These are phyloP conservation scores for Penaeus japonicus DNA, from an alignment of 1,140 invertebrate species.

Conservation along the genomic window DNA sequence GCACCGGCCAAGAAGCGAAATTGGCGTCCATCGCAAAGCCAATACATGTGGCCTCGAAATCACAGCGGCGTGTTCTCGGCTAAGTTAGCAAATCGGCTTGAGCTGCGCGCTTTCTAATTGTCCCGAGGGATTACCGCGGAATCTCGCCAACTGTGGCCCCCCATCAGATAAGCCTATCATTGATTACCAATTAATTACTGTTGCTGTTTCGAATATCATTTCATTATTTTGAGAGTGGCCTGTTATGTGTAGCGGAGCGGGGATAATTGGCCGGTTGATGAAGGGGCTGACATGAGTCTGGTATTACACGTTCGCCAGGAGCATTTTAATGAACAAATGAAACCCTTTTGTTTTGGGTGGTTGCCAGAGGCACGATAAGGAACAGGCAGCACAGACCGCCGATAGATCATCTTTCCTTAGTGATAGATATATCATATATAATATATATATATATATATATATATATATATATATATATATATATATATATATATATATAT, in stretches of 20 bases:
- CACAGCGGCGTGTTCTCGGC: slow-evolving; percentile 8
- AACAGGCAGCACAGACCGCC: background rate
- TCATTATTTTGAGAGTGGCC: slow-evolving; percentile 48
- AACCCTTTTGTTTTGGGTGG: too few species aligned
- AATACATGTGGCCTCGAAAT: too few species aligned
- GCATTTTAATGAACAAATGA: slow-evolving; percentile 34
- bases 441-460: too few species aligned
- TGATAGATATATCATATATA: background rate
- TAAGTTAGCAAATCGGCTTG: slow-evolving; percentile 48
- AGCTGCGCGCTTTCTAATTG: slow-evolving; percentile 49
- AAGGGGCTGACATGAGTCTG: background rate
- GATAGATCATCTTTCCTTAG: background rate
- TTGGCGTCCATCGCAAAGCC: too few species aligned
- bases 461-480: too few species aligned
- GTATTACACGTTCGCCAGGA: slow-evolving; percentile 27
- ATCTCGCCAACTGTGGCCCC: slow-evolving; percentile 30
- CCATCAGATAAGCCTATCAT: slow-evolving; percentile 49
- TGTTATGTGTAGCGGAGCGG: slow-evolving; percentile 40
- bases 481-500: too few species aligned
- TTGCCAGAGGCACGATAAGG: background rate
- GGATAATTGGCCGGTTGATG: slow-evolving; percentile 45
- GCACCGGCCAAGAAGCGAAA: too few species aligned
- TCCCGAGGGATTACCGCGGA: slow-evolving; percentile 30
- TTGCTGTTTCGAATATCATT: slow-evolving; percentile 51
- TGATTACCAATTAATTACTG: slow-evolving; percentile 53